Conservation (phyloP, 1,140 invertebrate species). For the Mesaphorura yosii region DNA sequence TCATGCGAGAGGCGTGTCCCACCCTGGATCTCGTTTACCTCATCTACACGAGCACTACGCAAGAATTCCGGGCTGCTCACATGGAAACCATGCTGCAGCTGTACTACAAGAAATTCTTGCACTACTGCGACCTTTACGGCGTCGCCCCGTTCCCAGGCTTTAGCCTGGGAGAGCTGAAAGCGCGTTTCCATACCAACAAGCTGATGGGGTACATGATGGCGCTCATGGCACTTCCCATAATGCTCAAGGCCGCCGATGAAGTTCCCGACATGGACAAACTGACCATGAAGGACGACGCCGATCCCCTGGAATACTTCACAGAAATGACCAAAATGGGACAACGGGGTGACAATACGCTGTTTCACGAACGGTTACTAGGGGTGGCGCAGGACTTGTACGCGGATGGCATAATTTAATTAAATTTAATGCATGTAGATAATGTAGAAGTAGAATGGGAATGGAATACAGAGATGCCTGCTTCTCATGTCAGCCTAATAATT, state of each 20-base stretch:
- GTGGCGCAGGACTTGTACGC: neutral
- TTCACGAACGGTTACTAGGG: neutral
- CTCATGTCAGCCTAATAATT: too few species aligned
- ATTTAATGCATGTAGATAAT: too few species aligned
- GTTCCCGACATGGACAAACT: neutral
- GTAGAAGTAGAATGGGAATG: too few species aligned
- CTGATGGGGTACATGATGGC: neutral
- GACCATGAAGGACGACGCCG: neutral
- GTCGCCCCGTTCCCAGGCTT: slow-evolving; percentile 1
- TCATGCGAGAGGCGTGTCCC: slow-evolving; percentile 45
- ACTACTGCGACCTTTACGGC: slow-evolving; percentile 1
- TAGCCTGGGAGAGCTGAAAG: neutral
- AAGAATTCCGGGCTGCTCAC: slow-evolving; percentile 38
- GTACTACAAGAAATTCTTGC: slow-evolving; percentile 42
- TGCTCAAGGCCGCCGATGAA: slow-evolving; percentile 5
- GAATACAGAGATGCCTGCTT: too few species aligned
- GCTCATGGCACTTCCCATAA: neutral
- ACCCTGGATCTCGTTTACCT: slow-evolving; percentile 47
- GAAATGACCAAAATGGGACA: neutral
- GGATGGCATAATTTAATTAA: neutral
- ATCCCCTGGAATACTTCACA: neutral
- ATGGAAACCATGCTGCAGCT: slow-evolving; percentile 40
- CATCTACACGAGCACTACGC: slow-evolving; percentile 44
- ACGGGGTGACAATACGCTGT: neutral
- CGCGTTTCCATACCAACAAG: slow-evolving; percentile 8